phyloP scores from a whole-genome alignment of 2,888 invertebrate species.

The Philereme vetulata region DNA sequence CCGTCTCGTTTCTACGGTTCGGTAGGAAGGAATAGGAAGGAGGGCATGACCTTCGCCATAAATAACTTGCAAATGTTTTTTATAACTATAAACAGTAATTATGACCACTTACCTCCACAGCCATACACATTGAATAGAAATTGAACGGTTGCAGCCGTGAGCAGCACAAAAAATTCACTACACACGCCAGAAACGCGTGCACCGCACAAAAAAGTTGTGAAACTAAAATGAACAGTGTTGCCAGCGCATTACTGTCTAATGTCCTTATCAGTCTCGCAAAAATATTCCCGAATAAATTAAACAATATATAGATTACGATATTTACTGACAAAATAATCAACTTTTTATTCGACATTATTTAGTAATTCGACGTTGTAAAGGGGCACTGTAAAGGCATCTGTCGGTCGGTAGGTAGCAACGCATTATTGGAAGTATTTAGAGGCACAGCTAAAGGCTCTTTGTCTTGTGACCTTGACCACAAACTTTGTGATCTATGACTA shows the following conservation, averaged over 20 bases:
- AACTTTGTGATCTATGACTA: too few relatives aligned
- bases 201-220: slow-evolving; percentile 70
- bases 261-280: too few relatives aligned
- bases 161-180: slow-evolving; percentile 74
- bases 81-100: slow-evolving; percentile 19
- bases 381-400: too few relatives aligned
- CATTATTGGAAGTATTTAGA: too few relatives aligned
- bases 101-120: slow-evolving; percentile 89
- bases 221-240: slow-evolving; percentile 59
- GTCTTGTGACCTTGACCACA: too few relatives aligned
- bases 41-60: slow-evolving; percentile 66
- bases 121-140: slow-evolving; percentile 92
- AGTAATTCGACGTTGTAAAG: too few relatives aligned
- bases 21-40: slow-evolving; percentile 50
- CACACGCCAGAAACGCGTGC: slow-evolving; percentile 81
- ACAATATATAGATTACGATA: too few relatives aligned
- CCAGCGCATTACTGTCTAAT: slow-evolving; percentile 32
- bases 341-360: too few relatives aligned
- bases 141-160: slow-evolving; percentile 85
- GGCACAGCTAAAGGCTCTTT: too few relatives aligned
- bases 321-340: too few relatives aligned
- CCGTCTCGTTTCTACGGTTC: slow-evolving; percentile 59
- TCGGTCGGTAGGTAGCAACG: too few relatives aligned
- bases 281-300: too few relatives aligned
- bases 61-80: slow-evolving; percentile 23